phyloP scores from a whole-genome alignment of 2,113 vertebrate species.

The Puma concolor region DNA sequence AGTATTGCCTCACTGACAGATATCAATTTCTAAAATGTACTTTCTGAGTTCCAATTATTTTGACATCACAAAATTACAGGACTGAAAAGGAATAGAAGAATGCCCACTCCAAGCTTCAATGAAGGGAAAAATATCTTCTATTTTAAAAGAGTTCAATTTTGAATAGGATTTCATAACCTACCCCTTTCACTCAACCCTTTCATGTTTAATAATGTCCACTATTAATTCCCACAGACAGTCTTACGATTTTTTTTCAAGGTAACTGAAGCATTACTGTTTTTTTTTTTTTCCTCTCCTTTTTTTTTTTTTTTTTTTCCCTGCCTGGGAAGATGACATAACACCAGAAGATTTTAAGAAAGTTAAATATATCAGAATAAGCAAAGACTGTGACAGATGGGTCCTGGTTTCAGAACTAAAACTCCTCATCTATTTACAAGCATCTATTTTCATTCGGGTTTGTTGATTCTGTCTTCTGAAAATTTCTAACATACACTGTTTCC shows the following conservation, averaged over 20 bases:
- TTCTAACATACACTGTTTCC: background rate
- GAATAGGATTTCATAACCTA: slow-evolving; percentile 3
- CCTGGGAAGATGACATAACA: background rate
- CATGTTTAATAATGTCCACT: slow-evolving; percentile 51
- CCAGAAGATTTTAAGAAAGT: slow-evolving; percentile 21
- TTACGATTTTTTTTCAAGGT: slow-evolving; percentile 58
- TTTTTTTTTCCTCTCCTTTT: background rate
- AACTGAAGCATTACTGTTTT: slow-evolving; percentile 27
- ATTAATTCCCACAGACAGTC: background rate
- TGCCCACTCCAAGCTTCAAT: background rate
- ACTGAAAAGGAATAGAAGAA: background rate
- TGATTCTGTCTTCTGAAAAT: slow-evolving; percentile 26
- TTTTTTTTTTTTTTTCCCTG: background rate
- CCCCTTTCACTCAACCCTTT: slow-evolving; percentile 18
- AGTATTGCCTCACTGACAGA: background rate
- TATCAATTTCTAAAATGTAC: slow-evolving; percentile 54
- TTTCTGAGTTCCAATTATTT: slow-evolving; percentile 53
- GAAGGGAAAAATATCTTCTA: slow-evolving; percentile 1
- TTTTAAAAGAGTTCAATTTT: slow-evolving; percentile 38
- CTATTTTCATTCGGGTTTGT: background rate
- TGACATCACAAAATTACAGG: slow-evolving; percentile 53
- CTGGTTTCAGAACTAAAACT: background rate
- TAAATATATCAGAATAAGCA: slow-evolving; percentile 25
- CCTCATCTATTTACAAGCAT: background rate
- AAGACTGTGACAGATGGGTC: background rate